phyloP scores from a whole-genome alignment of 2,797 vertebrate species.

The Sebastes glaucus region DNA sequence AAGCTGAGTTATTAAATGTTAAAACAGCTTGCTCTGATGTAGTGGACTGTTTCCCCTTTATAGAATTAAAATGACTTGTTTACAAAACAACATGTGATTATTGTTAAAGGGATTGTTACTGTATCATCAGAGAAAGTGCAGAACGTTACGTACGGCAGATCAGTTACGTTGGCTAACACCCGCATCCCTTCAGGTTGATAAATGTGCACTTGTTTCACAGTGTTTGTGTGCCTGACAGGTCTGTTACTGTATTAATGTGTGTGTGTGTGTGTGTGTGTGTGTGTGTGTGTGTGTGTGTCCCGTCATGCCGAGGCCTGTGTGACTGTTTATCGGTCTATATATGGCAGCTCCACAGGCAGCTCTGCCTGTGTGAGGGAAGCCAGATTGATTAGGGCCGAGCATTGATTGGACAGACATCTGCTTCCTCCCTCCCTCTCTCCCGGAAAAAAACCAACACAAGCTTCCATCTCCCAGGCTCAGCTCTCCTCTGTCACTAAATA shows the following conservation, averaged over 20 bases:
- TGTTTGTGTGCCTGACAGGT: not conserved
- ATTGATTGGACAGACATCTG: slow-evolving; percentile 61
- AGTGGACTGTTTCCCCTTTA: too few relatives aligned
- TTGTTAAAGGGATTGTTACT: too few relatives aligned
- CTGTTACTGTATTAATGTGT: not conserved
- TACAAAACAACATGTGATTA: too few relatives aligned
- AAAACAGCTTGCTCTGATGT: too few relatives aligned
- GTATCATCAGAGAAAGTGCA: too few relatives aligned
- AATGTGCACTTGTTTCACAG: not conserved
- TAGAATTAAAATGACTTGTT: too few relatives aligned
- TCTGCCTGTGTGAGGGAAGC: slow-evolving; percentile 25
- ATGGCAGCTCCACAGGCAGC: slow-evolving; percentile 45
- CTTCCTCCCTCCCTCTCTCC: slow-evolving; percentile 37
- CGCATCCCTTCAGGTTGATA: not conserved
- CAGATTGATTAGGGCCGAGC: slow-evolving; percentile 52
- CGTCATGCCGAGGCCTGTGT: slow-evolving; percentile 1
- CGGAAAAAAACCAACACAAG: slow-evolving; percentile 16
- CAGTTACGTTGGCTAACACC: not conserved
- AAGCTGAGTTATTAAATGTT: too few relatives aligned
- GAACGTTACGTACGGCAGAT: not conserved
- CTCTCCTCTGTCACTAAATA: not conserved
- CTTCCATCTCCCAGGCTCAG: not conserved
- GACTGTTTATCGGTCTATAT: slow-evolving; percentile 40
- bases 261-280: not conserved
- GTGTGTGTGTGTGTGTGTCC: not conserved